Percentiles rank a stretch among this genome's conserved stretches.
These are phyloP conservation scores for Gymnodraco acuticeps DNA, from an alignment of 2,797 vertebrate genomes.

Conservation along the genomic window DNA sequence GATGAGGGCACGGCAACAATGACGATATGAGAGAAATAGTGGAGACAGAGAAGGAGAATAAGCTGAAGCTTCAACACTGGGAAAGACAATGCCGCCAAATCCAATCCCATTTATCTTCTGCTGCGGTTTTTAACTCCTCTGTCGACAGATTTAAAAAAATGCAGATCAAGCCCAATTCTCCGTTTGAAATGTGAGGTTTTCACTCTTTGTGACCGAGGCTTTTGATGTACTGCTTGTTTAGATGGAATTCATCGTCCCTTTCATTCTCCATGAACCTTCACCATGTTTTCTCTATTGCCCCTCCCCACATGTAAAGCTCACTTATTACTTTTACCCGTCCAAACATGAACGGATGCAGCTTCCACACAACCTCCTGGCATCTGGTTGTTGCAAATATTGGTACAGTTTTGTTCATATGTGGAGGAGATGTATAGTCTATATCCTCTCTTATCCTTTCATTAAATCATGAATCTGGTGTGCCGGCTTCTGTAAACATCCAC, in stretches of 20 bases:
- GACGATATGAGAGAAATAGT: constrained; percentile 48
- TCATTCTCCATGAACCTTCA: constrained; percentile 36
- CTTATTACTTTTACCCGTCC: constrained; percentile 29
- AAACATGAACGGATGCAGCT: constrained; percentile 37
- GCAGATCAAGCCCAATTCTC: constrained; percentile 35
- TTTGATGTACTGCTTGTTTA: constrained; percentile 25
- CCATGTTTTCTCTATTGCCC: constrained; percentile 27
- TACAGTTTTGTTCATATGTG: constrained; percentile 40
- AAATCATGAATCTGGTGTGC: constrained; percentile 38
- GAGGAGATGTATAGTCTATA: constrained; percentile 40
- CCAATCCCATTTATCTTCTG: constrained; percentile 43
- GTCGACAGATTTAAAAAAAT: constrained; percentile 23
- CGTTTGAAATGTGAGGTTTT: constrained; percentile 41
- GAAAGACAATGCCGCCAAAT: constrained; percentile 48
- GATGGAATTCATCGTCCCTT: constrained; percentile 39
- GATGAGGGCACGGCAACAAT: constrained; percentile 52
- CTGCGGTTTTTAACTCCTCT: constrained; percentile 54
- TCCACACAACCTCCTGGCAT: constrained; percentile 25
- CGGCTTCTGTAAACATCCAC: constrained; percentile 67
- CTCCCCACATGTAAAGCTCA: constrained; percentile 44
- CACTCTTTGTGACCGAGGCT: constrained; percentile 36
- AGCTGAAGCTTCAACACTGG: constrained; percentile 5
- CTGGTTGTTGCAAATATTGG: constrained; percentile 47
- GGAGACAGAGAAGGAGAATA: constrained; percentile 26
- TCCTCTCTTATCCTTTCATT: constrained; percentile 66